phyloP scores from a whole-genome alignment of 1,140 invertebrate genomes.

The Onthophagus taurus region DNA sequence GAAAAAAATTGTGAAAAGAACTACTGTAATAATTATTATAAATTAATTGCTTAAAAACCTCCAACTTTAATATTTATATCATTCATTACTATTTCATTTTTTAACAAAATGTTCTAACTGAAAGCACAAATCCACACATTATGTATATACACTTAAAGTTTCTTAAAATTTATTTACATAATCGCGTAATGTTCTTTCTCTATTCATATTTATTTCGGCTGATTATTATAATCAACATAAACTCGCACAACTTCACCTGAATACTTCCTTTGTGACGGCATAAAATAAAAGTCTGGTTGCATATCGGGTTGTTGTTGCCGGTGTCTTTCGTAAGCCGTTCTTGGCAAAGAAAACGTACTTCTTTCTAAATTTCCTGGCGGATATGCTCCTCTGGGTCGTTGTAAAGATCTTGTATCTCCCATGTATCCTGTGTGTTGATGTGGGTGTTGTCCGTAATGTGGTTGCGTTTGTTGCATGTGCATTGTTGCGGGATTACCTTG shows the following conservation, averaged over 20 bases:
- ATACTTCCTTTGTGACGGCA: slow-evolving; percentile 88
- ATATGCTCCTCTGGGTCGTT: slow-evolving; percentile 40
- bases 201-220: slow-evolving; percentile 30
- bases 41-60: no score
- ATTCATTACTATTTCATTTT: background rate
- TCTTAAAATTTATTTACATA: background rate
- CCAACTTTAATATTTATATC: no score
- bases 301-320: slow-evolving; percentile 29
- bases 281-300: slow-evolving; percentile 81
- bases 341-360: slow-evolving; percentile 41
- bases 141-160: background rate
- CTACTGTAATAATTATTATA: no score
- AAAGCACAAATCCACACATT: background rate
- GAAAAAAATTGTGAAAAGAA: no score
- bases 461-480: background rate
- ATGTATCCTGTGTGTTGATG: slow-evolving; percentile 43
- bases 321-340: slow-evolving; percentile 40
- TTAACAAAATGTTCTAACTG: background rate
- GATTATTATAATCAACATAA: slow-evolving; percentile 71
- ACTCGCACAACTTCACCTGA: slow-evolving; percentile 87
- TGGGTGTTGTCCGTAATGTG: slow-evolving; percentile 6
- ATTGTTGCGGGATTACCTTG: slow-evolving; percentile 15
- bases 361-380: slow-evolving; percentile 33
- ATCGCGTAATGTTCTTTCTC: no score
- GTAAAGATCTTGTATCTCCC: slow-evolving; percentile 50